phyloP scores from a whole-genome alignment of 35 echinoderm and acorn worm genomes.

The Ophiothrix spiculata region DNA sequence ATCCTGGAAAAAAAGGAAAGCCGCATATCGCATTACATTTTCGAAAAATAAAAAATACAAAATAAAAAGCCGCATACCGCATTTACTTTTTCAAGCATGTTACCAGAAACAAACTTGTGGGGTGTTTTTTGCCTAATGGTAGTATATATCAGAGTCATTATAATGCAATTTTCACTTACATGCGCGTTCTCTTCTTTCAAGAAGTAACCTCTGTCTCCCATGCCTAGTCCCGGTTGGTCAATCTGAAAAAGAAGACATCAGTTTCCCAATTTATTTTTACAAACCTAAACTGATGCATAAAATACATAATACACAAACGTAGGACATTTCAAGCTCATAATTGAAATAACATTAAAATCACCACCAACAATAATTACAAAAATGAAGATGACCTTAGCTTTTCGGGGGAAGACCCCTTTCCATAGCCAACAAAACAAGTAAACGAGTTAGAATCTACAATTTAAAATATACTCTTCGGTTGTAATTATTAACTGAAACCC shows the following conservation, averaged over 20 bases:
- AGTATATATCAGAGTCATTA: not conserved
- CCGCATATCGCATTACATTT: not conserved
- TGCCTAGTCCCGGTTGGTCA: slow-evolving; percentile 60
- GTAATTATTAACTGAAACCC: no score
- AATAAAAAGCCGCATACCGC: no score
- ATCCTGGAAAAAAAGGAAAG: not conserved
- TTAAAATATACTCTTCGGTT: no score
- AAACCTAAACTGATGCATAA: not conserved
- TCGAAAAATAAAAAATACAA: no score
- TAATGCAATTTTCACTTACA: slow-evolving; percentile 8
- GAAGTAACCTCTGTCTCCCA: slow-evolving; percentile 67
- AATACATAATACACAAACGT: not conserved
- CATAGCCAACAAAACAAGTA: no score
- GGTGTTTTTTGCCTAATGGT: not conserved
- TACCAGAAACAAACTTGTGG: no score
- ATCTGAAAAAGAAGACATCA: slow-evolving; percentile 29
- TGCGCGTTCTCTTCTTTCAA: slow-evolving; percentile 40
- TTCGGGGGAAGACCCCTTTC: no score
- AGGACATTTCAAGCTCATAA: not conserved
- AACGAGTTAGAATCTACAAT: no score
- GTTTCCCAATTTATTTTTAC: not conserved
- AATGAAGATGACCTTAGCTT: not conserved
- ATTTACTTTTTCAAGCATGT: no score
- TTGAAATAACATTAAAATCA: not conserved
- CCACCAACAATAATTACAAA: not conserved